Base-by-base conservation (phyloP, 2,797 vertebrate species). In the Spizella passerina region DNA sequence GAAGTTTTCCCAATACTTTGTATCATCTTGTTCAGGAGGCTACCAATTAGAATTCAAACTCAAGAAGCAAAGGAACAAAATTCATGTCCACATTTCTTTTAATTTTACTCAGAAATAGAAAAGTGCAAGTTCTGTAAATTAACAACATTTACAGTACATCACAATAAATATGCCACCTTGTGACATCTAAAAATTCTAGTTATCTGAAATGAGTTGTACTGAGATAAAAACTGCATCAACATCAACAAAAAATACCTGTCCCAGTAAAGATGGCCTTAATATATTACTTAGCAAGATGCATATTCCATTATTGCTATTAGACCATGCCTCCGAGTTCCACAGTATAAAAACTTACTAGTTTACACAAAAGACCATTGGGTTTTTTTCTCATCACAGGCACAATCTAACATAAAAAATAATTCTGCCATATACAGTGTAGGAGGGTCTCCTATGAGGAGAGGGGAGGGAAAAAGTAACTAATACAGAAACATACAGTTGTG, bases 391-490 rank as follows among this genome's bases (percentile, higher is more conserved):
- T 97, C 97, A 97, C 91, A 92, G 97, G 97, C 97, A 98, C 76
- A 97, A 90, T 96, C 98, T 97, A 98, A 97, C 95, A 95, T 91
- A 93, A 97, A 94, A 97, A 97, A 89, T 93, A 96, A 88, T 85
- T 82, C 55, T 94, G 61, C 92, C 83, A 92, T 95, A 94, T 96
- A 97, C 60, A 94, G 53, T 61, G 75, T 53, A 94, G 80, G 90
- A 93, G 64, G 84, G 85, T 91, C 61, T 96, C 61, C 57, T 90
- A 57, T 0, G 0, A 93, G n/a, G 96, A 72, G 61, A 20, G 56
- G 79, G 15, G 29, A 52, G 50, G 19, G 6, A 7, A 9, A 47
- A 52, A 56, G 52, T n/a, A 75, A 71, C 14, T 15, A 65, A 87
- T 34, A 68, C 46, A 73, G 66, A 82, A 92, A 95, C 73, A 60